Evolutionary conservation across 2,113 vertebrate genomes (phyloP), one percentile per base, ranked within the genome.

Genomic region (Climacteris rufus): DNA sequence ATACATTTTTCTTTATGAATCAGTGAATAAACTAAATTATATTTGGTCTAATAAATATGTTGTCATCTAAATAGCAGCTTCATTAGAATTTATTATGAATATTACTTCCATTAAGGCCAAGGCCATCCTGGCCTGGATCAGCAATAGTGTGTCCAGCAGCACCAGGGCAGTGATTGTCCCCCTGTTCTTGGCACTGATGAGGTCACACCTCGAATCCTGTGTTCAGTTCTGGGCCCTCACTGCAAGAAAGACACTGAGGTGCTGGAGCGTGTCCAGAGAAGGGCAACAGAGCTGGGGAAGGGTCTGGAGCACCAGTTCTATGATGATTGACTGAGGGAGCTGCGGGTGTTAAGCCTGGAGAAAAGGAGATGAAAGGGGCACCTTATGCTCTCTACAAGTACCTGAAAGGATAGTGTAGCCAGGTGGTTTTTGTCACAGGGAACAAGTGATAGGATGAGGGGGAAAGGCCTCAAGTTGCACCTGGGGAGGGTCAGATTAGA

Each of bases 11-110:
- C 54, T 69, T 71, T 70, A 84, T 95, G 72, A 93, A 22, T 83
- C 61, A 80, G 30, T 44, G 50, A 35, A 39, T 57, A 92, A 96
- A 94, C 63, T 39, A 61, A 90, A 93, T 95, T 93, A 87, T 47
- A 88, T 66, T 83, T 1, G 18, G 9, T 77, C 18, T 92, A 85
- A 89, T 91, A 93, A 94, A 90, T 71, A 79, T 15, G 21, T 72
- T 81, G 42, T 53, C 52, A 71, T 93, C 49, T 57, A 94, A 95
- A 89, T 9, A 94, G 63, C 25, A 87, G 15, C 45, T 80, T 90
- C 47, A 83, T 86, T 84, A 56, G 12, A 89, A 37, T 83, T 93
- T 56, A 81, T 83, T 85, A 68, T 69, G 52, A 93, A 83, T 52
- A 81, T 65, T 83, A 35, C 8, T 87, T 97, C 75, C 90, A 89